These are phyloP conservation scores for Eolophus roseicapilla DNA, from an alignment of 2,113 vertebrate species.

Conservation along the genomic window DNA sequence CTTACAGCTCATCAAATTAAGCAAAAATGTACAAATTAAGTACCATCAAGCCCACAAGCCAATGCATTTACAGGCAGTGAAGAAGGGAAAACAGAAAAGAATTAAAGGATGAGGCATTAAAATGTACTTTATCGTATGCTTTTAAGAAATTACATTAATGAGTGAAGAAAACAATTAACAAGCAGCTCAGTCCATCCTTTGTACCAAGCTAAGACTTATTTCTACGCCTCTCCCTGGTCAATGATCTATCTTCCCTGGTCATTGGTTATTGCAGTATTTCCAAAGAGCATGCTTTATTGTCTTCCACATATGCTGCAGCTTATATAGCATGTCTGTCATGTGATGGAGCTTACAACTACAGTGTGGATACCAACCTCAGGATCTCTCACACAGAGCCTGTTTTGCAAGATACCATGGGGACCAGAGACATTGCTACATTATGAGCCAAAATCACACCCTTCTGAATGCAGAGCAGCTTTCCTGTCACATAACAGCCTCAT, in stretches of 20 bases:
- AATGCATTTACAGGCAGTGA: slow-evolving; percentile 20
- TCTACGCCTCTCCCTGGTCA: not conserved
- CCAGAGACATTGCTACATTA: not conserved
- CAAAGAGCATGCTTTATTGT: not conserved
- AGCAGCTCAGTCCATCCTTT: not conserved
- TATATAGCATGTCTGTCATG: accelerated
- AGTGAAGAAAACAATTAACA: slow-evolving; percentile 32
- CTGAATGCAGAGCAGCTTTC: not conserved
- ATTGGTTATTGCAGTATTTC: not conserved
- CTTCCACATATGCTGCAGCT: not conserved
- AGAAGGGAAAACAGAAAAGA: not conserved
- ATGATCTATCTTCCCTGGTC: not conserved
- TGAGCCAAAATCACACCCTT: not conserved
- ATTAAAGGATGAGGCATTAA: slow-evolving; percentile 20
- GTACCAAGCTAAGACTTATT: not conserved
- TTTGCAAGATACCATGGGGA: not conserved
- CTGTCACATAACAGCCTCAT: not conserved
- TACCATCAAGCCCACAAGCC: slow-evolving; percentile 34
- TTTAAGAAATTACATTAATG: slow-evolving; percentile 6
- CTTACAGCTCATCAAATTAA: slow-evolving; percentile 67
- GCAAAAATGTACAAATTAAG: slow-evolving; percentile 51
- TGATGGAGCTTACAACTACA: not conserved
- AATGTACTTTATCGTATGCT: not conserved
- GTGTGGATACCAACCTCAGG: not conserved
- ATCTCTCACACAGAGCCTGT: not conserved